Evolutionary conservation across 2,888 invertebrate genomes (phyloP), one percentile per base, ranked within the genome.

Genomic region (Brenthis daphne): DNA sequence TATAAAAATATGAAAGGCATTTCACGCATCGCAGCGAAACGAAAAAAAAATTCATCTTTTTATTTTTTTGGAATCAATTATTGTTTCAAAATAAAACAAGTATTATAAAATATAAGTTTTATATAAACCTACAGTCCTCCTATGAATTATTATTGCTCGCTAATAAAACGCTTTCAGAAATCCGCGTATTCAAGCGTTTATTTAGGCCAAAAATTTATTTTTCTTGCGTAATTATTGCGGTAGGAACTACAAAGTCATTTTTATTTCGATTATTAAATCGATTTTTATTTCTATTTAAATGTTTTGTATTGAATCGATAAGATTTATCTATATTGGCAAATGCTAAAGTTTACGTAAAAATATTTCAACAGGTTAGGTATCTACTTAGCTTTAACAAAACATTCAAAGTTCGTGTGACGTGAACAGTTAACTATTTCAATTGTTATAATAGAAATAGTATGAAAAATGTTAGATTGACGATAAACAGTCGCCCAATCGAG

Each of bases 401-500:
- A 43, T 43, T 11, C 8, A 43, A 43, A 43, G 11, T 43, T 2
- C 0, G 37, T 43, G 37, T 43, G 37, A 43, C 37, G 37, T 43
- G 37, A 43, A 43, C 11, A 11, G 37, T 43, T 43, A 61, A 53
- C 33, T 37, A 16, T 63, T 63, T 33, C 63, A 63, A 63, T 63
- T 63, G 63, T 63, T 63, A 63, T 53, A 51, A 53, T 53, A 53
- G 51, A 33, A 60, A 63, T 63, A 53, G 51, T 63, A 63, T 53
- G 37, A 63, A 63, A 63, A 53, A 37, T 63, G 37, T 37, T 16
- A 53, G 63, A 37, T 51, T 37, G 53, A 63, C 53, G 53, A 63
- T 63, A 43, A 63, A 53, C 63, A 53, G 53, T 33, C 53, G 63
- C 16, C 16, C 53, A 53, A 63, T 63, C 63, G 53, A 53, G 37